A percentile compares a stretch with the other conserved stretches of the same genome.
phyloP scores from a whole-genome alignment of 2,797 vertebrate species.

The Poecilia velifera region DNA sequence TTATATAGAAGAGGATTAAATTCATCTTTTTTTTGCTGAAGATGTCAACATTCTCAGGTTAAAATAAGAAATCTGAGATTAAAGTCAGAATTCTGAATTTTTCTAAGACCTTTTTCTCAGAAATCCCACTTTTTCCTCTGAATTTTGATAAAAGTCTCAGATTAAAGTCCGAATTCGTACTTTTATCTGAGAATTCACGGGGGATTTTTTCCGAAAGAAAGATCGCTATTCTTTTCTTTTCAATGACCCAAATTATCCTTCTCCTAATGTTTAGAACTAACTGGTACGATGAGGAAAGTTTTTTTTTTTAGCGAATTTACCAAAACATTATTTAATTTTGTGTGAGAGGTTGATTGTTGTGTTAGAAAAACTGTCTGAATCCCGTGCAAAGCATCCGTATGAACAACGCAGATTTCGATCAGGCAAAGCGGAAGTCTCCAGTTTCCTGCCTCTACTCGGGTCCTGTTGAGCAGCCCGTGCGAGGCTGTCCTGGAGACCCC shows the following conservation, averaged over 20 bases:
- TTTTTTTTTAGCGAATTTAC: background rate
- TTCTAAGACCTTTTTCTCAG: too few species aligned
- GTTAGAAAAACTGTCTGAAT: background rate
- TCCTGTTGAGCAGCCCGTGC: conserved; percentile 96
- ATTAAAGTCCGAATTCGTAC: too few species aligned
- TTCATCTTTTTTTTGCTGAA: too few species aligned
- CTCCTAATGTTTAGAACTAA: background rate
- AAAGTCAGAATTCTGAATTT: too few species aligned
- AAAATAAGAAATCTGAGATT: too few species aligned
- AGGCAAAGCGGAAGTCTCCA: conserved; percentile 76
- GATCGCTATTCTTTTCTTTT: background rate
- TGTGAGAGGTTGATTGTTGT: too few species aligned
- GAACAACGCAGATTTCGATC: conserved; percentile 55
- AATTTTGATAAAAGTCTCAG: too few species aligned
- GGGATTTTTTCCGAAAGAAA: too few species aligned
- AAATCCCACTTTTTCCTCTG: too few species aligned
- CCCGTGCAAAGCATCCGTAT: background rate
- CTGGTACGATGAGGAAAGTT: background rate
- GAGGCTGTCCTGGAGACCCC: conserved; percentile 97
- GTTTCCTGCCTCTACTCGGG: conserved; percentile 85
- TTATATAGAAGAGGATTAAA: too few species aligned
- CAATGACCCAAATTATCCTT: background rate
- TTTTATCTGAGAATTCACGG: too few species aligned
- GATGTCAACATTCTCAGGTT: too few species aligned
- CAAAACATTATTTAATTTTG: background rate